Conservation (phyloP, 2,113 vertebrate genomes). For the Daubentonia madagascariensis region DNA sequence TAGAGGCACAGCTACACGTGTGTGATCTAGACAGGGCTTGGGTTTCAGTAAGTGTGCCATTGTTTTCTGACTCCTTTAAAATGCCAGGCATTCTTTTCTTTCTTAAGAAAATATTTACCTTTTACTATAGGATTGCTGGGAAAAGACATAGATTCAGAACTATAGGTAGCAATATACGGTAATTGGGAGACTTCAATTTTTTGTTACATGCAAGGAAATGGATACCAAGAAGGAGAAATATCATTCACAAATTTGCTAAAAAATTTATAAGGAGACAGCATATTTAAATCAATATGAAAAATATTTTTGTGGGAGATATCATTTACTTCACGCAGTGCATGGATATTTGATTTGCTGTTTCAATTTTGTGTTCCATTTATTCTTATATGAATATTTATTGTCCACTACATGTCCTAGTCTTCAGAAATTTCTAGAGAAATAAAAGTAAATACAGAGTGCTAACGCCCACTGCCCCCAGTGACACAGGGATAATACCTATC, state of each 20-base stretch:
- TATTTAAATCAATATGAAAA: background rate
- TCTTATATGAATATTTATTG: background rate
- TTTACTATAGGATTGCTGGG: background rate
- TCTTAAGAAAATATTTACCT: background rate
- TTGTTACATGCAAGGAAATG: background rate
- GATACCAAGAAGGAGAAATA: background rate
- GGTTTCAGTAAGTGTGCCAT: fast-evolving
- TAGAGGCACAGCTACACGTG: fast-evolving
- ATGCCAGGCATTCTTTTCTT: background rate
- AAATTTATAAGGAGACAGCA: background rate
- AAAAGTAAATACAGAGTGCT: background rate
- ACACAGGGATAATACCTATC: background rate
- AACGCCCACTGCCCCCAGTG: background rate
- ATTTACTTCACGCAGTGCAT: background rate
- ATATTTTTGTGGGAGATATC: background rate
- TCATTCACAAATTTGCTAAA: background rate
- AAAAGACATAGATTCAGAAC: background rate
- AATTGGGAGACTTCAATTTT: background rate
- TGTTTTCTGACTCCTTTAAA: background rate
- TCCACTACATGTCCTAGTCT: background rate
- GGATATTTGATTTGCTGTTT: background rate
- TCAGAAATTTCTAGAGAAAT: background rate
- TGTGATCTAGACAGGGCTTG: fast-evolving
- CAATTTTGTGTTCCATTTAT: background rate
- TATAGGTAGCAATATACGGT: fast-evolving